Percentiles rank a stretch among this genome's conserved stretches.
These are phyloP conservation scores for Xiphophorus hellerii DNA, from an alignment of 2,113 vertebrate genomes.

Conservation along the genomic window DNA sequence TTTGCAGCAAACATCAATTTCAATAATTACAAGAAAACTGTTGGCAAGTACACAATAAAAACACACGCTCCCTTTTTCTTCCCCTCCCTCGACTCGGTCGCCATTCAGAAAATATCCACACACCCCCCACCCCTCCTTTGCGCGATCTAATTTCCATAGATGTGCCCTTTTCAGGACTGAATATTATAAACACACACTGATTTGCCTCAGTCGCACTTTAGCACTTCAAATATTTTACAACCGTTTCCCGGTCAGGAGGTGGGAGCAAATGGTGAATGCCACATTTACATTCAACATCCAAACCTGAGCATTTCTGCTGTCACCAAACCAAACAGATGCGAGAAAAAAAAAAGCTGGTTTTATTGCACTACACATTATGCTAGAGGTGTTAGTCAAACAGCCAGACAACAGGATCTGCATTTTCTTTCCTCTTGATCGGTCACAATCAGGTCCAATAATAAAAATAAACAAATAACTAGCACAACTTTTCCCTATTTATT, in stretches of 20 bases:
- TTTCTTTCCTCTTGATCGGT: neutral
- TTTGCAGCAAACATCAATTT: conserved; percentile 79
- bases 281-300: conserved; percentile 63
- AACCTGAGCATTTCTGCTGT: conserved; percentile 42
- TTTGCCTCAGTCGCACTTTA: conserved; percentile 62
- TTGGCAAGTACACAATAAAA: conserved; percentile 66
- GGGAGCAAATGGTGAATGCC: conserved; percentile 58
- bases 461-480: no score
- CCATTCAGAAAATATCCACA: neutral
- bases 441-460: neutral
- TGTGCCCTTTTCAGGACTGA: conserved; percentile 72
- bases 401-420: no score
- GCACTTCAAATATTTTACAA: conserved; percentile 52
- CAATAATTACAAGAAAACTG: conserved; percentile 79
- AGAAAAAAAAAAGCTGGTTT: neutral
- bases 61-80: neutral
- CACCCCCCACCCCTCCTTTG: conserved; percentile 32
- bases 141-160: conserved; percentile 63
- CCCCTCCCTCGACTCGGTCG: neutral
- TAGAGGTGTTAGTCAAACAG: neutral
- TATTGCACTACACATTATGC: neutral
- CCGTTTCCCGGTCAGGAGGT: conserved; percentile 49
- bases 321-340: conserved; percentile 39
- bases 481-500: neutral
- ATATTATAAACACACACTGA: conserved; percentile 68